These are phyloP conservation scores for Sarcophaga caerulescens DNA, from an alignment of 2,888 invertebrate species.

Conservation along the genomic window DNA sequence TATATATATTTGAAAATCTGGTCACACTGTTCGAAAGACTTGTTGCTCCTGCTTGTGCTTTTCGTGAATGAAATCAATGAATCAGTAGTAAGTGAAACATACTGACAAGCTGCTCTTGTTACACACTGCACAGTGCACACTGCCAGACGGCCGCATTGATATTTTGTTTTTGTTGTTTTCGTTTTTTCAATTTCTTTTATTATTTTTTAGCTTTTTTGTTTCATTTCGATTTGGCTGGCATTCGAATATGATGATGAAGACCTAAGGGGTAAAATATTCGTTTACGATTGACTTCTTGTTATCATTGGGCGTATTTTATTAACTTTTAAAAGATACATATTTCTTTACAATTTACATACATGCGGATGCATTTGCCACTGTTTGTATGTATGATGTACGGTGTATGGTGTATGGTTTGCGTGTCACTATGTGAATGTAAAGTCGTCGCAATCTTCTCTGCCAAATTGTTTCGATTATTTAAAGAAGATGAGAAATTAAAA, in stretches of 20 bases:
- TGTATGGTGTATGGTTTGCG: background rate
- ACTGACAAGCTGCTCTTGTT: conserved; percentile 26
- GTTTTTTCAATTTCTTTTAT: background rate
- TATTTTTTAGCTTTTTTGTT: background rate
- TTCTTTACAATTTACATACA: conserved; percentile 19
- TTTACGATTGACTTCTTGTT: conserved; percentile 76
- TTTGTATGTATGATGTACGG: background rate
- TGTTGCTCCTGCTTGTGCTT: conserved; percentile 41
- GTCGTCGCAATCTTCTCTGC: background rate
- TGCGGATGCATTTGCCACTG: background rate
- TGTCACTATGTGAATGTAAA: background rate
- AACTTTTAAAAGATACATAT: conserved; percentile 78
- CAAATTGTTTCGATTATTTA: conserved; percentile 37
- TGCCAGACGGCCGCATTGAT: background rate
- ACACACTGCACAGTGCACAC: background rate
- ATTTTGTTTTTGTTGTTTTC: background rate
- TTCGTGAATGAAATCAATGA: conserved; percentile 67
- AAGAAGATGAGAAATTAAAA: conserved; percentile 21
- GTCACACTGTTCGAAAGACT: conserved; percentile 6
- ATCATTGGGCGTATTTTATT: conserved; percentile 81
- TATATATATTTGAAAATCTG: too few relatives aligned
- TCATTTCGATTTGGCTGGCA: conserved; percentile 2
- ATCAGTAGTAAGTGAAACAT: conserved; percentile 54
- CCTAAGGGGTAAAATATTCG: conserved; percentile 78
- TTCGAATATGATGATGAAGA: conserved; percentile 74